Base-by-base conservation (phyloP, 2,888 invertebrate species). In the Punctoribates punctum region DNA sequence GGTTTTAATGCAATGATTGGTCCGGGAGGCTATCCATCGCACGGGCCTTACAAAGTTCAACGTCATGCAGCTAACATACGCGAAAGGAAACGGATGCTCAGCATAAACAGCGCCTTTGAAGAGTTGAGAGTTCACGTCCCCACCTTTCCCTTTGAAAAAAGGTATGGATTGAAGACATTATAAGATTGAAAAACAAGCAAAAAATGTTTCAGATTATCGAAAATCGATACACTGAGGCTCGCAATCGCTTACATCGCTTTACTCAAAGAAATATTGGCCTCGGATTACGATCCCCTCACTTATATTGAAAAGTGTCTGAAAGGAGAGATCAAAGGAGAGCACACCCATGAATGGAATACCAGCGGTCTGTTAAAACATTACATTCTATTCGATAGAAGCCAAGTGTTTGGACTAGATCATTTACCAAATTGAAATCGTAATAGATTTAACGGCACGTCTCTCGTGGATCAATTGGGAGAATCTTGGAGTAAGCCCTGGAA, bases 391-490 rank as follows among this genome's bases (percentile, higher is more conserved):
- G n/a, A n/a, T n/a, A n/a, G n/a, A n/a, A n/a, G n/a, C n/a, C n/a
- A n/a, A n/a, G n/a, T n/a, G n/a, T n/a, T n/a, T n/a, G n/a, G n/a
- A n/a, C n/a, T n/a, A n/a, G n/a, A n/a, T n/a, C n/a, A n/a, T n/a
- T n/a, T n/a, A n/a, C n/a, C 42, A 42, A 11, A 42, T 11, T 9
- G 23, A 23, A 20, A 20, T 23, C 5, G n/a, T 4, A 20, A 54
- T 11, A 98, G 98, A 98, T 88, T 86, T 99, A 80, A 96, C 97
- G 0, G 97, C 98, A 0, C 88, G 98, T 76, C 86, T 99, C 38
- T 96, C 96, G 0, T 99, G 98, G 98, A 97, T 99, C 81, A 96
- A 97, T 83, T 99, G 98, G 98, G 95, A 96, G 84, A 96, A 95
- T 83, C 87, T 99, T 0, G 98, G 98, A 0, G 94, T 97, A 4